phyloP scores from a whole-genome alignment of 2,888 invertebrate genomes.

The Rhagophthalmus giganteus region DNA sequence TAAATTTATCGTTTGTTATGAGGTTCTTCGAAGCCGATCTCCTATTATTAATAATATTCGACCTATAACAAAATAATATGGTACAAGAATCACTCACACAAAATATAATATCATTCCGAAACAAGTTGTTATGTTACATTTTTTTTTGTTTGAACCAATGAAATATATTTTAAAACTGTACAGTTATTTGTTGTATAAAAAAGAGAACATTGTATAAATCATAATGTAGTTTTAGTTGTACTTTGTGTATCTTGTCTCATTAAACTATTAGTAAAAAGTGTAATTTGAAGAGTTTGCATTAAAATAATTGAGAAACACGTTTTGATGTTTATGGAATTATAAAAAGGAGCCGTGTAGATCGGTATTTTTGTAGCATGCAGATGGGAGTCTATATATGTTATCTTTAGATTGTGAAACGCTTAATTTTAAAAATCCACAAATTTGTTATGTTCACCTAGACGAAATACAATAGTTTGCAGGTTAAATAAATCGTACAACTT shows the following conservation, averaged over 20 bases:
- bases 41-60: slow-evolving; percentile 14
- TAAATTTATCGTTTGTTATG: too few species aligned
- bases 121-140: slow-evolving; percentile 14
- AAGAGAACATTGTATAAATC: slow-evolving; percentile 23
- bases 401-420: too few species aligned
- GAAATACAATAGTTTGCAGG: not conserved
- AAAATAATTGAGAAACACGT: too few species aligned
- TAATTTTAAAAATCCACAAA: too few species aligned
- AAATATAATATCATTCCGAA: slow-evolving; percentile 26
- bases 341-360: too few species aligned
- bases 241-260: slow-evolving; percentile 20
- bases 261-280: slow-evolving; percentile 13
- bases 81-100: slow-evolving; percentile 13
- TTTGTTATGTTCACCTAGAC: too few species aligned
- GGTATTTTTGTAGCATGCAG: too few species aligned
- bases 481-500: not conserved
- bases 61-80: slow-evolving; percentile 8
- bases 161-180: slow-evolving; percentile 18
- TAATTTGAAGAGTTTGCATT: too few species aligned
- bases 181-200: slow-evolving; percentile 25
- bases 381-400: not conserved
- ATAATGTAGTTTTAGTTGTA: slow-evolving; percentile 24
- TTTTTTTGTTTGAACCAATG: slow-evolving; percentile 12
- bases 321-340: too few species aligned
- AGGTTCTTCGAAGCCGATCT: too few species aligned